Evolutionary conservation across 2,113 vertebrate genomes (phyloP), one percentile per base, ranked within the genome.

Genomic region (Hippocampus barbouri): DNA sequence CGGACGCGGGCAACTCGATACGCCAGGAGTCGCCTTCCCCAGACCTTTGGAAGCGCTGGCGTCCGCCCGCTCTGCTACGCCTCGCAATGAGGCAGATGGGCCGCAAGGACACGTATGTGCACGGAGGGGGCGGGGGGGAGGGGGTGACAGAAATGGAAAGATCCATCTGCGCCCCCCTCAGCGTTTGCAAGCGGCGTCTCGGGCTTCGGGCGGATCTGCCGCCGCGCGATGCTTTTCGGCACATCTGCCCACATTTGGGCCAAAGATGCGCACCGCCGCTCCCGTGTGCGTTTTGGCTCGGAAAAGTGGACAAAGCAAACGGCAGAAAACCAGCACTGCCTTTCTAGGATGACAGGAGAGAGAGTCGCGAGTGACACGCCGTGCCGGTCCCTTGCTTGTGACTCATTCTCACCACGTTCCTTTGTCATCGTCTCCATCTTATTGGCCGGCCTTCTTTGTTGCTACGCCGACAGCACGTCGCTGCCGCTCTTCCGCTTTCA

Each of bases 371-470:
- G 5, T 77, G 75, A 83, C 72, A 82, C 79, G 78, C n/a, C 38
- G 30, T 11, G 71, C 47, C 14, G 41, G 9, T n/a, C 40, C 41
- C 3, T 38, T 15, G 43, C 78, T 75, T 74, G 80, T 85, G 80
- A 85, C 78, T 87, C 85, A 81, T 77, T 76, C 68, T 74, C 80
- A 72, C 73, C 5, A 1, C 47, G 1, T 78, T 57, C 47, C 25
- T 85, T 85, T 85, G 85, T 87, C 83, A 74, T 87, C 75, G 70
- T 49, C 67, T 78, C 82, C 83, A 84, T 82, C 83, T 83, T 69
- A 88, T 79, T 88, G 81, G 84, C 72, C 45, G 85, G 86, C 79
- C 89, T 87, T 86, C 88, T 90, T 89, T 90, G 89, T 88, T 88
- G 86, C 88, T 85, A 85, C 79, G 87, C 86, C 83, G 86, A 81